phyloP scores from a whole-genome alignment of 2,797 vertebrate species.

The Muscicapa comitata region DNA sequence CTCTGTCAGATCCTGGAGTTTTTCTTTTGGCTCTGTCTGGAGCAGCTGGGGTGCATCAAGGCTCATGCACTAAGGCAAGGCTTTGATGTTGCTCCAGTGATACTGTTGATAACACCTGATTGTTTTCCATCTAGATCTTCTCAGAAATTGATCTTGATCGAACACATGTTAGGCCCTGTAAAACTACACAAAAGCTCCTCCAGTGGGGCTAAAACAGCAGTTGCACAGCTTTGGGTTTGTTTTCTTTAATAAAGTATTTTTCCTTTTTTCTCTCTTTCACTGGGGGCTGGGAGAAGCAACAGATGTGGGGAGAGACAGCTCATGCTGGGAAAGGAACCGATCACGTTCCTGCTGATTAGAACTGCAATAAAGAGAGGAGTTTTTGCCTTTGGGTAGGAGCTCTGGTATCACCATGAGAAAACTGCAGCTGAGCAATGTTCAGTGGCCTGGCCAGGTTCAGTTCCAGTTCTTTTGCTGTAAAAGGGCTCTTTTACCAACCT shows the following conservation, averaged over 20 bases:
- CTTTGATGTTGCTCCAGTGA: conserved; percentile 48
- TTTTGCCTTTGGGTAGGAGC: not conserved
- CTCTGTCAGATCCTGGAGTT: conserved; percentile 4
- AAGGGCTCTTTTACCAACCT: not conserved
- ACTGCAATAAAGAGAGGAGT: not conserved
- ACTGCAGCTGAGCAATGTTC: not conserved
- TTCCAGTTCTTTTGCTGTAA: not conserved
- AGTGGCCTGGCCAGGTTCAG: not conserved
- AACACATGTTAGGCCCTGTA: conserved; percentile 55
- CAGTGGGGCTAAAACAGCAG: not conserved
- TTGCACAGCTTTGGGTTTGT: conserved; percentile 22
- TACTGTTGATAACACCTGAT: conserved; percentile 50
- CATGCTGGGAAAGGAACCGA: not conserved
- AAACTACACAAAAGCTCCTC: conserved; percentile 37
- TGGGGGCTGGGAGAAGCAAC: not conserved
- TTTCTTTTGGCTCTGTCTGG: not conserved
- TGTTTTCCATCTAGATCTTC: conserved; percentile 41
- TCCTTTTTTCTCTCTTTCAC: not conserved
- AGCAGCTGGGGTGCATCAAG: conserved; percentile 32
- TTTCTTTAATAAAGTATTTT: conserved; percentile 40
- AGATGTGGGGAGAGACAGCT: not conserved
- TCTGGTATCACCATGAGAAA: not conserved
- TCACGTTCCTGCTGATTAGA: not conserved
- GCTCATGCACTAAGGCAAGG: not conserved
- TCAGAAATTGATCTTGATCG: conserved; percentile 51